Conservation (phyloP, 1,140 invertebrate genomes). For the Lepidurus couesii region DNA sequence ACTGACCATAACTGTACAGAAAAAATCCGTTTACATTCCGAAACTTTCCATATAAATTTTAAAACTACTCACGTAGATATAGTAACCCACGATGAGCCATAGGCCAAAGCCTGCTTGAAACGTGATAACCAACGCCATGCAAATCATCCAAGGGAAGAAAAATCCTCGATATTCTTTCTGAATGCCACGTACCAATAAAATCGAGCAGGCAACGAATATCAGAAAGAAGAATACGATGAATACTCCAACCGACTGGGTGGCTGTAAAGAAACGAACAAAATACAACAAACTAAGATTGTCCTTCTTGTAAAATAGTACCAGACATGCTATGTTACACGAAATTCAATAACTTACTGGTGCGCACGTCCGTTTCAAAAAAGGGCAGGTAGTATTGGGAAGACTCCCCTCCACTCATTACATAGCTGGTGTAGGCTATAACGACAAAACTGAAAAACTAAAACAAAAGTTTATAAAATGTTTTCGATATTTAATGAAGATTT, state of each 20-base stretch:
- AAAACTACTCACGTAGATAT: constrained; percentile 70
- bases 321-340: no score
- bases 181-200: constrained; percentile 58
- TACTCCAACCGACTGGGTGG: constrained; percentile 64
- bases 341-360: constrained; percentile 57
- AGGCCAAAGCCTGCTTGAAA: constrained; percentile 74
- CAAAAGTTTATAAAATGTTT: constrained; percentile 34
- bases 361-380: constrained; percentile 76
- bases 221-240: constrained; percentile 68
- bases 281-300: no score
- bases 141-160: constrained; percentile 71
- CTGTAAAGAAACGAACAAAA: constrained; percentile 45
- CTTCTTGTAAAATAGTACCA: no score
- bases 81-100: constrained; percentile 77
- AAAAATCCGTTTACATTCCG: constrained; percentile 30
- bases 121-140: constrained; percentile 60
- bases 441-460: constrained; percentile 61
- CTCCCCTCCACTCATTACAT: constrained; percentile 74
- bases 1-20: constrained; percentile 66
- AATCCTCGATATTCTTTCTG: constrained; percentile 62
- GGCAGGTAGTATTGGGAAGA: constrained; percentile 80
- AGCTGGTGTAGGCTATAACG: constrained; percentile 63
- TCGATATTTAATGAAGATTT: constrained; percentile 11
- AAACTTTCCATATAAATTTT: neutral
- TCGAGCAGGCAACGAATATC: constrained; percentile 57